phyloP scores from a whole-genome alignment of 2,797 vertebrate species.

The Galagoides demidoff region DNA sequence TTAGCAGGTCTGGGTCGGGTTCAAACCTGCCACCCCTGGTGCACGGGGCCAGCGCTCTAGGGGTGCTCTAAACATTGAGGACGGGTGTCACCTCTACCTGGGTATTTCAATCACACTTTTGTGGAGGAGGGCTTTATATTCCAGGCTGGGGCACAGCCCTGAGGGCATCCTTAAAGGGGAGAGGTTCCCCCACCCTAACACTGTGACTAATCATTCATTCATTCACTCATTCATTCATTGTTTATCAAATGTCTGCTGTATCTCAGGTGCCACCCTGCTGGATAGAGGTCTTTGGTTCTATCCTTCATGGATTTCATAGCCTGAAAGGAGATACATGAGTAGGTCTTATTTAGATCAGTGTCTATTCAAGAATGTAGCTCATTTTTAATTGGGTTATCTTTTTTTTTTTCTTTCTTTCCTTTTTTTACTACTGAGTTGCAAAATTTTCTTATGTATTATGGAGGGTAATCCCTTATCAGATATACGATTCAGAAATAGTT shows the following conservation, averaged over 20 bases:
- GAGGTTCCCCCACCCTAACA: not conserved
- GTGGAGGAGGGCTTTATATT: not conserved
- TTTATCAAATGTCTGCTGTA: not conserved
- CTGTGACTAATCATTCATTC: not conserved
- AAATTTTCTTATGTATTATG: not conserved
- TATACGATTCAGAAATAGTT: not conserved
- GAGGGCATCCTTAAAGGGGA: not conserved
- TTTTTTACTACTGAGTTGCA: not conserved
- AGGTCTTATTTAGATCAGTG: not conserved
- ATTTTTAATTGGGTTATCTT: not conserved
- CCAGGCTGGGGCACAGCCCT: rapidly evolving
- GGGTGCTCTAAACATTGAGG: too few relatives aligned
- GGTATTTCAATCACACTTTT: not conserved
- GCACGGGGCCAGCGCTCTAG: too few relatives aligned
- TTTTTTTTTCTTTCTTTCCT: not conserved
- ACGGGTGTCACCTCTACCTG: not conserved
- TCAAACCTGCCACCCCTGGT: too few relatives aligned
- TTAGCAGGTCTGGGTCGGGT: too few relatives aligned
- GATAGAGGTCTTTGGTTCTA: not conserved
- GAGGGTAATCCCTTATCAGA: not conserved
- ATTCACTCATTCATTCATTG: not conserved
- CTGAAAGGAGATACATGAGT: not conserved
- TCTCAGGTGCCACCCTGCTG: not conserved
- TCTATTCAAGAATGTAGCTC: not conserved
- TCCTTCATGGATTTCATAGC: not conserved